Percentiles rank a stretch among this genome's conserved stretches.
Conservation (phyloP, 1,140 invertebrate species). For the Palaemon carinicauda region DNA sequence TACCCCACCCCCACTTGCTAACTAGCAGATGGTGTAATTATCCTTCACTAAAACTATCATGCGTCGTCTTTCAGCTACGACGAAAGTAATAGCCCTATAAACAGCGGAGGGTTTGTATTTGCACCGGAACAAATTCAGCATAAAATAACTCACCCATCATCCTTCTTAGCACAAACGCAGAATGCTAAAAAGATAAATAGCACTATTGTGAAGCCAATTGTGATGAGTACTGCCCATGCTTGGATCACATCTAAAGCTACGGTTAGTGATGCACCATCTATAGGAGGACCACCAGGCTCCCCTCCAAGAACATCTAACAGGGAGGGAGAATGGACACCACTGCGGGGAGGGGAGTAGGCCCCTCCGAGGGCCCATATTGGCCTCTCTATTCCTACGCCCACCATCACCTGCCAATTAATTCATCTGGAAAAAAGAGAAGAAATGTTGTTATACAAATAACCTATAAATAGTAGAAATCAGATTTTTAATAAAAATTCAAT, state of each 20-base stretch:
- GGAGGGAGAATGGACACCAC: background rate
- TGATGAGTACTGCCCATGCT: conserved; percentile 58
- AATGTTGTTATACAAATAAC: no score
- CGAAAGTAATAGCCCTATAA: no score
- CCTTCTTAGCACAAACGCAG: conserved; percentile 58
- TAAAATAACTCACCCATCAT: conserved; percentile 53
- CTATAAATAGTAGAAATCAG: no score
- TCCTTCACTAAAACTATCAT: no score
- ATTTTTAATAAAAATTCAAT: no score
- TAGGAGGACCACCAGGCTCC: conserved; percentile 14
- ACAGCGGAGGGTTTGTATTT: no score
- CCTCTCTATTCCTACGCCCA: conserved; percentile 36
- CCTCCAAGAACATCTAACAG: conserved; percentile 35
- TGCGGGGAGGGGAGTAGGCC: conserved; percentile 25
- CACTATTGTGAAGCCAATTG: conserved; percentile 57
- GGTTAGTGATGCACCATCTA: conserved; percentile 53
- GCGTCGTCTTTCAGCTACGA: no score
- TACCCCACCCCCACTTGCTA: no score
- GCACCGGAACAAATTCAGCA: no score
- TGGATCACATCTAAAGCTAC: conserved; percentile 59
- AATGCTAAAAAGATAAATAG: conserved; percentile 58
- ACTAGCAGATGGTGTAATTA: no score
- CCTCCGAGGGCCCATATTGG: conserved; percentile 48
- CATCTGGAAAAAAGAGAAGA: no score
- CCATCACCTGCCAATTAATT: conserved; percentile 37